A percentile compares a stretch with the other conserved stretches of the same genome.
Evolutionary conservation across 2,888 invertebrate species (phyloP).

Genomic region (Taenaris catops): DNA sequence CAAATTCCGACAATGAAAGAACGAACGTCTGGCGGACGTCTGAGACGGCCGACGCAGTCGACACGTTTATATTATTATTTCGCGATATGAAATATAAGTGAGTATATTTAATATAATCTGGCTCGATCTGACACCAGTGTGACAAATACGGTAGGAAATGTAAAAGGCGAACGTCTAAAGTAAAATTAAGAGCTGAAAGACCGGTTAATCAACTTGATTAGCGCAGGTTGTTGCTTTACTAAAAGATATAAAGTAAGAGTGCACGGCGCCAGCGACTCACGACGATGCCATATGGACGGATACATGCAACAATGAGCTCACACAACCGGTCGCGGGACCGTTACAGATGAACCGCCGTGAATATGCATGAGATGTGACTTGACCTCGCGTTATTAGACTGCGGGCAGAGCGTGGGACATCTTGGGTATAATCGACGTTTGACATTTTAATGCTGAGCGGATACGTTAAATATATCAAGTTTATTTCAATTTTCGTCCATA

Average conservation of each 20-base stretch:
- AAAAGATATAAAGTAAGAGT: slow-evolving; percentile 17
- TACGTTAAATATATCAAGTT: background rate
- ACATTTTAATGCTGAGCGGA: slow-evolving; percentile 35
- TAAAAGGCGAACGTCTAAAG: no score
- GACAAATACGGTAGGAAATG: no score
- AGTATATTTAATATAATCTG: no score
- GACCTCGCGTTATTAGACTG: slow-evolving; percentile 74
- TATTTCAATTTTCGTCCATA: slow-evolving; percentile 2
- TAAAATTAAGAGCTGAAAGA: slow-evolving; percentile 19
- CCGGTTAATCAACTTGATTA: slow-evolving; percentile 18
- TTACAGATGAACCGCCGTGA: slow-evolving; percentile 73
- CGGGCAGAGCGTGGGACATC: slow-evolving; percentile 64
- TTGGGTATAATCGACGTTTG: slow-evolving; percentile 51
- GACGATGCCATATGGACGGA: slow-evolving; percentile 45
- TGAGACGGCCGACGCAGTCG: no score
- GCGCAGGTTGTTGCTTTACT: slow-evolving; percentile 10
- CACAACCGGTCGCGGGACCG: slow-evolving; percentile 74
- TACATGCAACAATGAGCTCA: slow-evolving; percentile 64
- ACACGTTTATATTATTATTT: no score
- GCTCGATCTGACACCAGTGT: no score
- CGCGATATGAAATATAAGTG: no score
- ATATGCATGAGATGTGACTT: slow-evolving; percentile 74
- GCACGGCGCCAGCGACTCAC: slow-evolving; percentile 25
- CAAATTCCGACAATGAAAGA: no score
- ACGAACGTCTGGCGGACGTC: no score